phyloP scores from a whole-genome alignment of 2,888 invertebrate species.

The Heliconius sara region DNA sequence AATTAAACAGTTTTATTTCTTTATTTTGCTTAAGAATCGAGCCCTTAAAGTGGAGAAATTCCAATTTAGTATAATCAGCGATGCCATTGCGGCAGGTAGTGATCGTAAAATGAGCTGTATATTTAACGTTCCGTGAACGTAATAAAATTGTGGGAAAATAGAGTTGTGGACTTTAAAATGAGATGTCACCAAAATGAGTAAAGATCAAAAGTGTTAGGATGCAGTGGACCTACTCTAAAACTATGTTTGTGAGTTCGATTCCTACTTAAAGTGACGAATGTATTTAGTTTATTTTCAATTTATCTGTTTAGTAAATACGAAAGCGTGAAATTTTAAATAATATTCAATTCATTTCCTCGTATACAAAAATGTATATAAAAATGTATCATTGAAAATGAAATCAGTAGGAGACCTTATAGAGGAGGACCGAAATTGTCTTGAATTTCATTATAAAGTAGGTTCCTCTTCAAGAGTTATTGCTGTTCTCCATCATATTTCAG shows the following conservation, averaged over 20 bases:
- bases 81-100: slow-evolving; percentile 20
- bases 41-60: slow-evolving; percentile 10
- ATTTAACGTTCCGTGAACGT: slow-evolving; percentile 23
- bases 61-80: slow-evolving; percentile 24
- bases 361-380: no score
- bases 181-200: slow-evolving; percentile 5
- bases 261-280: neutral
- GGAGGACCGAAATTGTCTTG: no score
- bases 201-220: neutral
- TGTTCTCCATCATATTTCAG: slow-evolving; percentile 46
- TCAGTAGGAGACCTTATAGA: no score
- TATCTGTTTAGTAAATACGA: neutral
- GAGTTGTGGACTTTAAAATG: slow-evolving; percentile 31
- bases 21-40: neutral
- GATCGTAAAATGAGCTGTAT: slow-evolving; percentile 26
- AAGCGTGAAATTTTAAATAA: no score
- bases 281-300: neutral
- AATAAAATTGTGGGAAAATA: slow-evolving; percentile 30
- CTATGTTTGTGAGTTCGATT: neutral
- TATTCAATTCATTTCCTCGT: no score
- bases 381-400: no score
- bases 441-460: no score
- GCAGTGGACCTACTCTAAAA: neutral
- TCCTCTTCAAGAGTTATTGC: slow-evolving; percentile 42
- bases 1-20: slow-evolving; percentile 9